Conservation (phyloP, 2,888 invertebrate genomes). For the Mythimna vitellina region DNA sequence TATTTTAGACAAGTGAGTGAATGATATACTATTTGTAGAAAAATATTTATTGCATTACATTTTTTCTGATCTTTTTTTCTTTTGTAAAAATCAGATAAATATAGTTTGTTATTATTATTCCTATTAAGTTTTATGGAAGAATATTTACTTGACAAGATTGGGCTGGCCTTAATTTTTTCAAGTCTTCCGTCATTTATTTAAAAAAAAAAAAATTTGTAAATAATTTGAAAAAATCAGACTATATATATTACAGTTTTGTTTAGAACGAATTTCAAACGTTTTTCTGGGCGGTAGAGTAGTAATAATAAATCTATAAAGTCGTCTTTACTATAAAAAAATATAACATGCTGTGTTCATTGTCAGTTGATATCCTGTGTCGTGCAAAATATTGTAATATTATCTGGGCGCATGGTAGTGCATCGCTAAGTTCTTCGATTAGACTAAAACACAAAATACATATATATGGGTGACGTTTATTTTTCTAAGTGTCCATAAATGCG, state of each 20-base stretch:
- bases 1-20: neutral
- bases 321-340: constrained; percentile 49
- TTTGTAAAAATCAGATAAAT: too few relatives aligned
- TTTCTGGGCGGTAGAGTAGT: constrained; percentile 54
- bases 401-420: constrained; percentile 12
- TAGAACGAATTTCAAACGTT: neutral
- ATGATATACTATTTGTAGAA: too few relatives aligned
- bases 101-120: too few relatives aligned
- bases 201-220: too few relatives aligned
- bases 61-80: neutral
- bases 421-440: constrained; percentile 25
- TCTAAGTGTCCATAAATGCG: constrained; percentile 48
- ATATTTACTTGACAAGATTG: neutral
- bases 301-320: constrained; percentile 41
- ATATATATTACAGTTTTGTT: neutral
- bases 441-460: constrained; percentile 13
- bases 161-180: too few relatives aligned
- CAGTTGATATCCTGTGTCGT: constrained; percentile 41
- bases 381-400: constrained; percentile 51
- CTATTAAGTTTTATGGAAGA: neutral
- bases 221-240: too few relatives aligned
- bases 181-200: too few relatives aligned
- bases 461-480: constrained; percentile 41
- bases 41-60: neutral
- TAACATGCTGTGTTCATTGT: constrained; percentile 58